Percentiles rank a stretch among this genome's conserved stretches.
These are phyloP conservation scores for Belonocnema kinseyi DNA, from an alignment of 1,140 invertebrate species.

Conservation along the genomic window DNA sequence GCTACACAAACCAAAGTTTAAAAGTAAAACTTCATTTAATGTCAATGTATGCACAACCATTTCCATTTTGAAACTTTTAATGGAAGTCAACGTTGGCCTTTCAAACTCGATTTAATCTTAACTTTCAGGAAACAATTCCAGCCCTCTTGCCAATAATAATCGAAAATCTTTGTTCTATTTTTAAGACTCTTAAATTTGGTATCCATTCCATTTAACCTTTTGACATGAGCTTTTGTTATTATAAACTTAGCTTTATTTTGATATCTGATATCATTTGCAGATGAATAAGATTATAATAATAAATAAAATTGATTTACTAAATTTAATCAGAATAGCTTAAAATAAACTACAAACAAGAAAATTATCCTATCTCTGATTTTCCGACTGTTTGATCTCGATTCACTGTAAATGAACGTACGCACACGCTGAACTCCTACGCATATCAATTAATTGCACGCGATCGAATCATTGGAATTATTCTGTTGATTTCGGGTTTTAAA, in stretches of 20 bases:
- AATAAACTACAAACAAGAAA: too few species aligned
- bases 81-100: conserved; percentile 17
- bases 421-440: background rate
- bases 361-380: too few species aligned
- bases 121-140: conserved; percentile 28
- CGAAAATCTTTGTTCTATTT: background rate
- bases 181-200: background rate
- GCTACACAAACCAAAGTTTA: background rate
- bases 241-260: too few species aligned
- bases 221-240: too few species aligned
- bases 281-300: too few species aligned
- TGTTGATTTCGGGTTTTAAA: background rate
- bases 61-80: conserved; percentile 22
- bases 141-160: background rate
- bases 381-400: background rate
- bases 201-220: too few species aligned
- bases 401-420: background rate
- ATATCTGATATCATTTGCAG: too few species aligned
- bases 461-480: conserved; percentile 11
- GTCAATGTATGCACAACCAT: background rate
- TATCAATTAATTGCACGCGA: conserved; percentile 2
- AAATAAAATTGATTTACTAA: too few species aligned
- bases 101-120: conserved; percentile 22
- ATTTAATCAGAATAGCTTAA: too few species aligned
- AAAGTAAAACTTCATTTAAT: background rate